A percentile compares a stretch with the other conserved stretches of the same genome.
phyloP scores from a whole-genome alignment of 2,888 invertebrate genomes.

The Drosophila mulleri region DNA sequence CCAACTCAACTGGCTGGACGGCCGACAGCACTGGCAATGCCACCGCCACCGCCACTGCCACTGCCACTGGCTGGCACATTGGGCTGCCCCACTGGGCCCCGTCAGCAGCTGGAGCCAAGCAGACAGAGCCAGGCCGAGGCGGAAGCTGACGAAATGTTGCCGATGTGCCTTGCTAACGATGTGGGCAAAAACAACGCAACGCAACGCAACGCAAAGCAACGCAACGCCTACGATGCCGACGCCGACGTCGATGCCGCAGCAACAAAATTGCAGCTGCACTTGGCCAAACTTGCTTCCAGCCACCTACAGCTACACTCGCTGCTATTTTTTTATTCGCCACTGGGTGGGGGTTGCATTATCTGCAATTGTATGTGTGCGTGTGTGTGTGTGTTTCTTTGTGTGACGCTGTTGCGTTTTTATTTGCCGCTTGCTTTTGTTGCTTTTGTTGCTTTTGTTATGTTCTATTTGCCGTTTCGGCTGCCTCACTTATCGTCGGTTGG shows the following conservation, averaged over 20 bases:
- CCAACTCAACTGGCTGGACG: constrained; percentile 39
- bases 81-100: constrained; percentile 36
- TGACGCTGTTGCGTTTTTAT: constrained; percentile 70
- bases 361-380: constrained; percentile 37
- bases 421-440: constrained; percentile 61
- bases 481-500: constrained; percentile 63
- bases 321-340: constrained; percentile 31
- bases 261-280: constrained; percentile 62
- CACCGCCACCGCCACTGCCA: constrained; percentile 8
- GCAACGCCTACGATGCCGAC: constrained; percentile 70
- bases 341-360: constrained; percentile 77
- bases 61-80: constrained; percentile 25
- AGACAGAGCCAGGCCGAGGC: constrained; percentile 34
- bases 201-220: constrained; percentile 57
- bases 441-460: constrained; percentile 42
- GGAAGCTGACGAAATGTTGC: constrained; percentile 83
- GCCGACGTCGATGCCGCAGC: constrained; percentile 1
- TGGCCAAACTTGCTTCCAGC: constrained; percentile 65
- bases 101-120: constrained; percentile 16
- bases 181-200: constrained; percentile 78
- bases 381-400: constrained; percentile 26
- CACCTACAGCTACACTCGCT: constrained; percentile 33
- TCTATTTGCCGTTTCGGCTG: constrained; percentile 63
- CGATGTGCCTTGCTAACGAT: constrained; percentile 81
- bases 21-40: constrained; percentile 7